A percentile compares a stretch with the other conserved stretches of the same genome.
phyloP scores from a whole-genome alignment of 2,797 vertebrate genomes.

The Momotus momota region DNA sequence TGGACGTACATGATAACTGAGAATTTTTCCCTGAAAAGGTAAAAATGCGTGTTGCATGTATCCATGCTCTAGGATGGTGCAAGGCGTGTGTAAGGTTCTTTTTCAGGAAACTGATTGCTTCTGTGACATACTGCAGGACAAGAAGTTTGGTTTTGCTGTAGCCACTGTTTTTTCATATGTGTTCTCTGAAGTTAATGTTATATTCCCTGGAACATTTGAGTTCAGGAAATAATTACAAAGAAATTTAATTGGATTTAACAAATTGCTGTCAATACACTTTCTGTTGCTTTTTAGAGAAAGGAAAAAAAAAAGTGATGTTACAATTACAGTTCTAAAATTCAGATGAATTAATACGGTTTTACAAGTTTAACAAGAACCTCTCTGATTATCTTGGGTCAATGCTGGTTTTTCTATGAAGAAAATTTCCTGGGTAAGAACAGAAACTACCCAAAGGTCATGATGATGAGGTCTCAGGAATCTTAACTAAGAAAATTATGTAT shows the following conservation, averaged over 20 bases:
- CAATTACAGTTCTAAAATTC: neutral
- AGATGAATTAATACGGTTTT: neutral
- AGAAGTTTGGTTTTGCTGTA: neutral
- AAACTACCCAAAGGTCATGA: neutral
- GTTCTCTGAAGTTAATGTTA: neutral
- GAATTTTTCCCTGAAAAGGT: neutral
- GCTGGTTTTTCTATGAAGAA: neutral
- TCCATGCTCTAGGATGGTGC: neutral
- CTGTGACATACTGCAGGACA: neutral
- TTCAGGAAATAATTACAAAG: neutral
- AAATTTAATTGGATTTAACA: neutral
- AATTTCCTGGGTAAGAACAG: slow-evolving; percentile 28
- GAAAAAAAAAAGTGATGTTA: neutral
- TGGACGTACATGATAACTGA: neutral
- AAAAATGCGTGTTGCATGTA: accelerated
- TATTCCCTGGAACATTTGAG: neutral
- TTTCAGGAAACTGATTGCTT: neutral
- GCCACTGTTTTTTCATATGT: neutral
- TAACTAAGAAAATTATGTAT: slow-evolving; percentile 26
- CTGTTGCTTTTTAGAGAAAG: neutral
- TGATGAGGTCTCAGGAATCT: slow-evolving; percentile 30
- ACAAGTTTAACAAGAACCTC: neutral
- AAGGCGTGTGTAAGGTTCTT: neutral
- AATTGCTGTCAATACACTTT: neutral
- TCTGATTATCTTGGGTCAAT: neutral